phyloP scores from a whole-genome alignment of 2,797 vertebrate genomes.

The Poecilia wingei region DNA sequence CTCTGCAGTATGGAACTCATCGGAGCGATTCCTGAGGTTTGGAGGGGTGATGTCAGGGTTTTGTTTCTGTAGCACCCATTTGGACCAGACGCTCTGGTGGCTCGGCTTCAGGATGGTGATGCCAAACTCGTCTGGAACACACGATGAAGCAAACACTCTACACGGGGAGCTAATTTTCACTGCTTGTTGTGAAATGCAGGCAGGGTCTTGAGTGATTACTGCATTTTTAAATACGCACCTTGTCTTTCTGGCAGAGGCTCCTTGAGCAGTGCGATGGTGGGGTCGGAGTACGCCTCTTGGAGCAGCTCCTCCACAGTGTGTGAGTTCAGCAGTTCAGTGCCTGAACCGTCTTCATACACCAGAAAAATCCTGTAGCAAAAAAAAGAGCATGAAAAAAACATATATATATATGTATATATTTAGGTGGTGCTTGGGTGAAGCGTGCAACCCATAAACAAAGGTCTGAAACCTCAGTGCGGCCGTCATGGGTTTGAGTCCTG shows the following conservation, averaged over 20 bases:
- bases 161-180: neutral
- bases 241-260: constrained; percentile 84
- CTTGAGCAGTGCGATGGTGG: constrained; percentile 79
- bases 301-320: constrained; percentile 81
- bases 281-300: constrained; percentile 75
- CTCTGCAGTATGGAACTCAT: constrained; percentile 80
- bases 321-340: constrained; percentile 86
- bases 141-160: constrained; percentile 5
- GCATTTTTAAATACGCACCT: constrained; percentile 36
- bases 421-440: too few relatives aligned
- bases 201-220: neutral
- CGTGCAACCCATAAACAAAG: too few relatives aligned
- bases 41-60: constrained; percentile 82
- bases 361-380: constrained; percentile 85
- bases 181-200: neutral
- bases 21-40: constrained; percentile 83
- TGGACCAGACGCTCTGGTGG: constrained; percentile 72
- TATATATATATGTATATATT: too few relatives aligned
- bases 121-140: constrained; percentile 78
- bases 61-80: constrained; percentile 85
- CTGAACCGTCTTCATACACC: constrained; percentile 86
- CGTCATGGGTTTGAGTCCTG: too few relatives aligned
- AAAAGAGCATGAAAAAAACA: neutral
- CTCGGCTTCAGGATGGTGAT: constrained; percentile 88
- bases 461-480: too few relatives aligned